Evolutionary conservation across 1,140 invertebrate genomes (phyloP), one percentile per base, ranked within the genome.

Genomic region (Phenacoccus solenopsis): DNA sequence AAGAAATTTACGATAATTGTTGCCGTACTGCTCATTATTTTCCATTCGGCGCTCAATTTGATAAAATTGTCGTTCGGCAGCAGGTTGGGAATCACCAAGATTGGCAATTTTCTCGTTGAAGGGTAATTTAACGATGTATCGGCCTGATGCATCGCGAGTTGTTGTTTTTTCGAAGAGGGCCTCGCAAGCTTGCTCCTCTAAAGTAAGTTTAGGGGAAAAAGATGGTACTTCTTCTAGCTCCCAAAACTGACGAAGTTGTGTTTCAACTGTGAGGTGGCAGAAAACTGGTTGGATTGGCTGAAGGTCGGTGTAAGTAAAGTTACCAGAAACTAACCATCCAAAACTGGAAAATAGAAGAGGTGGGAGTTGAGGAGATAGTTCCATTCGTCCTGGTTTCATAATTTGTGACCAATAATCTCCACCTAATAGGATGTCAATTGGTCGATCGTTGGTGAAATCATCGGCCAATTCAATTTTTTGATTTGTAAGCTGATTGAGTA

Each of bases 281-380:
- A 25, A 9, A 20, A 10, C 9, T 4, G 4, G 25, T 4, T 64
- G 25, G 25, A 9, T 25, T 20, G 5, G 5, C 12, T 56, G 25
- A 10, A 3, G 21, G 20, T 10, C 10, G 32, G 68, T 32, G 22
- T 12, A 10, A 4, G 12, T 32, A 10, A n/a, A 13, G 9, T 5
- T 20, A 35, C 68, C 69, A 4, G 38, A 12, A 27, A 69, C n/a
- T 4, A 56, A 4, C 69, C 69, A 69, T n/a, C 69, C 69, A 56
- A 69, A 57, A 2, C 1, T 22, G 13, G 69, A 21, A n/a, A 10
- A n/a, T 30, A 16, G 27, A 5, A 10, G n/a, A 35, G 24, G 7
- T 7, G 68, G 27, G 9, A 35, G 20, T 30, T 16, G 5, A 68
- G 22, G n/a, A 10, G 24, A 5, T 16, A 22, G 2, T 24, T 9